These are phyloP conservation scores for Sciurus vulgaris DNA, from an alignment of 2,797 vertebrate genomes.

Conservation along the genomic window DNA sequence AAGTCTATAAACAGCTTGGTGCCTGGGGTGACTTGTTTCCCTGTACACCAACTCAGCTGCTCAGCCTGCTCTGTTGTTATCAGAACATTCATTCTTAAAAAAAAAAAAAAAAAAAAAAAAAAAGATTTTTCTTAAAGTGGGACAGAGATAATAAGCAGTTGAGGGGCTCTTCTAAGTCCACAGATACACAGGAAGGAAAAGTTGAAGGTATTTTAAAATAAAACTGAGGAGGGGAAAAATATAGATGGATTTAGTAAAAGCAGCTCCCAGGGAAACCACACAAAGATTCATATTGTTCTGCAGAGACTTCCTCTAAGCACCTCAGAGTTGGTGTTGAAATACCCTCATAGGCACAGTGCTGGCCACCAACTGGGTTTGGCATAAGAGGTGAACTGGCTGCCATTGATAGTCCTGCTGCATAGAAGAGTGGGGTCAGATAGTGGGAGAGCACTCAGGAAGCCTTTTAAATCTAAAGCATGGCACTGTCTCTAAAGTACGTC, in stretches of 20 bases:
- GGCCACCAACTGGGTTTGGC: not conserved
- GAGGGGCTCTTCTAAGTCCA: not conserved
- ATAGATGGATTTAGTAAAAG: not conserved
- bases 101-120: not conserved
- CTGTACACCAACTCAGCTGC: not conserved
- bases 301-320: not conserved
- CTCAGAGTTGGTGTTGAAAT: not conserved
- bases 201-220: not conserved
- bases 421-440: rapidly evolving
- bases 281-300: not conserved
- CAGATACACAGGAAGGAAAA: not conserved
- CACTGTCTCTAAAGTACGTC: not conserved
- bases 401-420: not conserved
- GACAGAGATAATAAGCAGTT: not conserved
- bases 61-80: not conserved
- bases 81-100: not conserved
- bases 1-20: not conserved
- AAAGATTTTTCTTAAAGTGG: not conserved
- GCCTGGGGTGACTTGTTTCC: not conserved
- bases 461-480: not conserved
- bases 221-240: not conserved
- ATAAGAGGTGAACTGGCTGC: not conserved
- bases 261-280: not conserved
- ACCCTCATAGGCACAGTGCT: not conserved
- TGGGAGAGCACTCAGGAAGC: not conserved